Evolutionary conservation across 2,888 invertebrate species (phyloP).

Genomic region (Rhagonycha fulva): DNA sequence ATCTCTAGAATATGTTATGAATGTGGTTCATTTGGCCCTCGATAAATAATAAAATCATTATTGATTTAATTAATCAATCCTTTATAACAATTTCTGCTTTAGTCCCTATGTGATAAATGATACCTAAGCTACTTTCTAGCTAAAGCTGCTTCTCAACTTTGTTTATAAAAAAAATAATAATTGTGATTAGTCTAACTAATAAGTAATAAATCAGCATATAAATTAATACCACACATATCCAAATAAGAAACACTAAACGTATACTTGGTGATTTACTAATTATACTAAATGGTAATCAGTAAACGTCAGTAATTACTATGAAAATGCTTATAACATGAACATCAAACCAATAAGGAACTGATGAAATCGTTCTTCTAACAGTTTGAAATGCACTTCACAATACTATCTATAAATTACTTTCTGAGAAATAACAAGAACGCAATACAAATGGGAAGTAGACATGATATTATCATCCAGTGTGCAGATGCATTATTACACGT

Average conservation of each 20-base stretch:
- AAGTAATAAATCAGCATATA: not conserved
- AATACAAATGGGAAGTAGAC: slow-evolving; percentile 14
- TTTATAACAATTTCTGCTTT: not conserved
- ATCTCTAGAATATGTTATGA: no score
- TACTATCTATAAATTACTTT: slow-evolving; percentile 8
- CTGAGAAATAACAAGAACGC: slow-evolving; percentile 9
- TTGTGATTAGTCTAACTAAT: not conserved
- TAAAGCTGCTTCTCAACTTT: not conserved
- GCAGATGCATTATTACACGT: slow-evolving; percentile 8
- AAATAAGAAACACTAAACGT: not conserved
- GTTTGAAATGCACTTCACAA: slow-evolving; percentile 5
- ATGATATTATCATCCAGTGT: slow-evolving; percentile 10
- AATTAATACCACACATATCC: not conserved
- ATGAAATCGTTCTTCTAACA: not conserved
- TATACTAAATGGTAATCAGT: not conserved
- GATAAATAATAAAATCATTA: no score
- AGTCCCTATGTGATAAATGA: not conserved
- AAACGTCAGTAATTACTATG: not conserved
- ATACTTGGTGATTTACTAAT: not conserved
- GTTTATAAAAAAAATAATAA: not conserved
- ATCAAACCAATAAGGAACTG: not conserved
- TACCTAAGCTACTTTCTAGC: not conserved
- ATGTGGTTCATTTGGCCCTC: not conserved
- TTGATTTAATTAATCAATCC: not conserved
- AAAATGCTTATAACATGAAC: not conserved